phyloP scores from a whole-genome alignment of 23 tunicate species.

The Halocynthia roretzi region DNA sequence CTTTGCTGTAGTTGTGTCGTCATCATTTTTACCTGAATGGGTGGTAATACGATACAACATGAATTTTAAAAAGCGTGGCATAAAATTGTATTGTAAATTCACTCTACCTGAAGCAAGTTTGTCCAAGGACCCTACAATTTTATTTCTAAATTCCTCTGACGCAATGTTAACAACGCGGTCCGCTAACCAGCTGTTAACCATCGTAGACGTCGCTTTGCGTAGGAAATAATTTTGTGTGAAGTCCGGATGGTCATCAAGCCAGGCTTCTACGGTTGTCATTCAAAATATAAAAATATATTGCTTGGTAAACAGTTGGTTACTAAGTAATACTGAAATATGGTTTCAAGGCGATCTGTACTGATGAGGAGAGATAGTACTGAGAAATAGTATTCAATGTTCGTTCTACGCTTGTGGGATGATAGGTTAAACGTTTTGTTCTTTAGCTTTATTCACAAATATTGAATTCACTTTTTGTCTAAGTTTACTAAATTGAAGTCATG shows the following conservation, averaged over 20 bases:
- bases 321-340: no score
- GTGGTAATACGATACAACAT: not conserved
- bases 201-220: slow-evolving; percentile 69
- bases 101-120: not conserved
- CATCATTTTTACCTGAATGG: slow-evolving; percentile 6
- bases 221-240: slow-evolving; percentile 72
- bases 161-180: slow-evolving; percentile 75
- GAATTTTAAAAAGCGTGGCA: not conserved
- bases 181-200: slow-evolving; percentile 81
- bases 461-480: no score
- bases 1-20: not conserved
- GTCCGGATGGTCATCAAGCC: slow-evolving; percentile 94
- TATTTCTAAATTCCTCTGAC: slow-evolving; percentile 27
- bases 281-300: no score
- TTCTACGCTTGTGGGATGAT: no score
- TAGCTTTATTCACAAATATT: no score
- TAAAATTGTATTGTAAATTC: not conserved
- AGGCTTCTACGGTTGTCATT: slow-evolving; percentile 56
- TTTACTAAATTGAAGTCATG: no score
- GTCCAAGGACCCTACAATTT: not conserved
- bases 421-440: no score
- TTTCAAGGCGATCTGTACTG: no score
- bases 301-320: no score
- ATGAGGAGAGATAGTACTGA: no score
- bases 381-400: no score